Percentiles rank a stretch among this genome's conserved stretches.
Conservation (phyloP, 2,113 vertebrate genomes). For the Oncorhynchus keta region DNA sequence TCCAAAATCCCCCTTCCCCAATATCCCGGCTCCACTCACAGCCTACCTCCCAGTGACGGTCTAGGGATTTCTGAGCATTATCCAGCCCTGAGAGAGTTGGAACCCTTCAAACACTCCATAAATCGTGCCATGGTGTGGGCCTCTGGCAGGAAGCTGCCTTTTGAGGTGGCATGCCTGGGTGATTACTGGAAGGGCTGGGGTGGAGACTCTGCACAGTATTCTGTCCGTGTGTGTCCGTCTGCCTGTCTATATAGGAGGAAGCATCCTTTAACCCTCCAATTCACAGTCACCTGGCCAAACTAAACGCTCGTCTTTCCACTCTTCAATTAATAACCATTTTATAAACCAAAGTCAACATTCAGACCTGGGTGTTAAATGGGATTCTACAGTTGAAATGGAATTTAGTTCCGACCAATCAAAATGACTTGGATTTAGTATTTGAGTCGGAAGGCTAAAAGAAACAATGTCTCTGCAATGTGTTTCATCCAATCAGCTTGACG, state of each 20-base stretch:
- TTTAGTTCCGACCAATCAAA: neutral
- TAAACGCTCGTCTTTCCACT: neutral
- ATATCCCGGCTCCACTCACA: neutral
- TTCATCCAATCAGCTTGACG: neutral
- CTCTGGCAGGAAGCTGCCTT: neutral
- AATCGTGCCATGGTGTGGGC: no score
- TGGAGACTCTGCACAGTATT: no score
- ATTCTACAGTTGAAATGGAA: neutral
- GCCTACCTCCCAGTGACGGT: neutral
- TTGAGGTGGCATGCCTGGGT: neutral
- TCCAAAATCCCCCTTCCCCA: neutral
- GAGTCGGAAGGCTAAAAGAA: neutral
- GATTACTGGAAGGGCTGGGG: neutral
- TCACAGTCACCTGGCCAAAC: neutral
- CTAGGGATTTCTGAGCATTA: slow-evolving; percentile 19
- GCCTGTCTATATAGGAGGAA: neutral
- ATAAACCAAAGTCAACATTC: slow-evolving; percentile 20
- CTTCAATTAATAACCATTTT: slow-evolving; percentile 7
- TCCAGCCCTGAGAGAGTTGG: slow-evolving; percentile 17
- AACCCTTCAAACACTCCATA: neutral
- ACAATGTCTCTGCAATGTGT: neutral
- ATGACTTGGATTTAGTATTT: neutral
- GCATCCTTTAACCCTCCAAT: neutral
- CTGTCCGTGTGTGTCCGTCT: neutral
- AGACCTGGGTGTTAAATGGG: slow-evolving; percentile 9